These are phyloP conservation scores for Phrynocephalus guinanensis DNA, from an alignment of 2,797 vertebrate genomes.

Conservation along the genomic window DNA sequence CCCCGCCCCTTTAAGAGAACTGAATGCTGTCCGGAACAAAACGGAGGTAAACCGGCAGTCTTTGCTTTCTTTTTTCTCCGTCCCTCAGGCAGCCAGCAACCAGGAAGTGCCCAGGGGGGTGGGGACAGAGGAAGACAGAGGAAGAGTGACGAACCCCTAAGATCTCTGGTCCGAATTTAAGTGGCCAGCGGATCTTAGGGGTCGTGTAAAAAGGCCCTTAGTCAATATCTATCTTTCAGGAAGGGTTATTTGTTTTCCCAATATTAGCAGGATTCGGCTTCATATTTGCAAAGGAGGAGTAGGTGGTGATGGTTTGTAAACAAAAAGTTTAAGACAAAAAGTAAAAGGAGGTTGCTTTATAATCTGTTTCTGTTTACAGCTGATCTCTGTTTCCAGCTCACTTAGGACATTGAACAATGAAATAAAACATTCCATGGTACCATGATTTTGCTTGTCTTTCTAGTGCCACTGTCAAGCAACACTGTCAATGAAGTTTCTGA, in stretches of 20 bases:
- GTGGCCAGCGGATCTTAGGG: too few species aligned
- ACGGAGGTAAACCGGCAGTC: too few species aligned
- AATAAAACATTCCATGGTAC: neutral
- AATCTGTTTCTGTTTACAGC: constrained; percentile 11
- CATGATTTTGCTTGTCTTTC: neutral
- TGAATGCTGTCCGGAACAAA: too few species aligned
- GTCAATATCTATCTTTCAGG: neutral
- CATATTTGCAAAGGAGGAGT: neutral
- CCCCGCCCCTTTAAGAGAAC: too few species aligned
- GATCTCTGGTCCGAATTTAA: too few species aligned
- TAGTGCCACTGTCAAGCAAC: neutral
- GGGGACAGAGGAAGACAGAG: too few species aligned
- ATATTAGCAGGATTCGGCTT: neutral
- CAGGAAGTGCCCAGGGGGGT: too few species aligned
- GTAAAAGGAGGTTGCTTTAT: neutral
- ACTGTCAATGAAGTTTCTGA: neutral
- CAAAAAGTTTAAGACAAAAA: neutral
- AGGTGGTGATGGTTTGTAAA: neutral
- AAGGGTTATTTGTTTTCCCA: neutral
- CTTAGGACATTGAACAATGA: neutral
- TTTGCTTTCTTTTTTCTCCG: too few species aligned
- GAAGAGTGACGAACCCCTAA: too few species aligned
- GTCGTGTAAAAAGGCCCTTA: too few species aligned
- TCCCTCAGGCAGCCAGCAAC: too few species aligned
- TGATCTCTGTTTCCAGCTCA: neutral